Evolutionary conservation across 2,888 invertebrate genomes (phyloP).

Genomic region (Stenoptilia bipunctidactyla): DNA sequence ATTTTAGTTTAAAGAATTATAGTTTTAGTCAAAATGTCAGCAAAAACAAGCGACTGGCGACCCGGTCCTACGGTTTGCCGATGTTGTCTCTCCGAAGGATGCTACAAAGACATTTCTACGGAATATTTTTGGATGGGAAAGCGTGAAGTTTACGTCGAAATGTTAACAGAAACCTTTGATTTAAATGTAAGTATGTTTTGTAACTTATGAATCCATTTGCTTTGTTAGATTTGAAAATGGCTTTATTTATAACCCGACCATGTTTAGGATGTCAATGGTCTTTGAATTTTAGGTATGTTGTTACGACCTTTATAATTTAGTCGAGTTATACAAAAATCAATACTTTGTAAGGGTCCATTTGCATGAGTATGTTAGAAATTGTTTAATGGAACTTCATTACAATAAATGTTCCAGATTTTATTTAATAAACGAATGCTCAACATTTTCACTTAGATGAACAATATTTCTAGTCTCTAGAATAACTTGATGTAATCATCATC

Average conservation of each 20-base stretch:
- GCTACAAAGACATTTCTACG: slow-evolving; percentile 62
- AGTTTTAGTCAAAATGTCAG: slow-evolving; percentile 37
- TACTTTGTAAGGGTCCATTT: not conserved
- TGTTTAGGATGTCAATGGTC: too few relatives aligned
- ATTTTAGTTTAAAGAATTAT: slow-evolving; percentile 8
- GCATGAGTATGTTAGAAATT: too few relatives aligned
- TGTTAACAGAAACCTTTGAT: slow-evolving; percentile 48
- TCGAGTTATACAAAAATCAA: too few relatives aligned
- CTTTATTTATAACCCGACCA: slow-evolving; percentile 19
- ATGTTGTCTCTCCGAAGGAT: slow-evolving; percentile 56
- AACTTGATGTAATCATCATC: too few relatives aligned
- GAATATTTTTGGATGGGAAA: slow-evolving; percentile 68
- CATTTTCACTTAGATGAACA: too few relatives aligned
- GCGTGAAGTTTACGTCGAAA: slow-evolving; percentile 56
- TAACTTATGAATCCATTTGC: slow-evolving; percentile 9
- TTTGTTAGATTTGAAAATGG: slow-evolving; percentile 25
- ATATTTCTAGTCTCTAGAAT: too few relatives aligned
- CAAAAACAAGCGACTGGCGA: slow-evolving; percentile 49
- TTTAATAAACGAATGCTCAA: too few relatives aligned
- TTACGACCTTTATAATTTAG: too few relatives aligned
- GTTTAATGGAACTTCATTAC: too few relatives aligned
- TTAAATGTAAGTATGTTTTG: slow-evolving; percentile 36
- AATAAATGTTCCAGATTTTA: too few relatives aligned
- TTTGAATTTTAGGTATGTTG: too few relatives aligned
- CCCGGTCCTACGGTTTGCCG: slow-evolving; percentile 59